Conservation (phyloP, 2,888 invertebrate species). For the Lampropteryx suffumata region DNA sequence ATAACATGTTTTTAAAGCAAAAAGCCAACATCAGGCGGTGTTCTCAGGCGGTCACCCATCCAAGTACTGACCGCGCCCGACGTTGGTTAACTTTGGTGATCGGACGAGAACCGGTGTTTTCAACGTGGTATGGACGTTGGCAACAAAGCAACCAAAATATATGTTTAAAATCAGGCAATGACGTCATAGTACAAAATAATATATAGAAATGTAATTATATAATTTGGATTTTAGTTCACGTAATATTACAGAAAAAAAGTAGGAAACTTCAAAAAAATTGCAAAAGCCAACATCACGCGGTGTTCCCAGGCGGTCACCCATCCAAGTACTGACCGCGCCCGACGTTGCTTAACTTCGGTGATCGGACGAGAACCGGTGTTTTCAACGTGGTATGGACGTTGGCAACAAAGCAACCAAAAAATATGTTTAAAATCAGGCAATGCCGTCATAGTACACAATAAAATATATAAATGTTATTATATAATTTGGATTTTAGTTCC, state of each 20-base stretch:
- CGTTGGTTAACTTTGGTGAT: conserved; percentile 77
- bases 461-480: too few relatives aligned
- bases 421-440: too few relatives aligned
- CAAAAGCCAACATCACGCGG: conserved; percentile 52
- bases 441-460: too few relatives aligned
- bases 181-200: not conserved
- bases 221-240: too few relatives aligned
- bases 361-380: conserved; percentile 74
- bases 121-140: conserved; percentile 52
- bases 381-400: conserved; percentile 63
- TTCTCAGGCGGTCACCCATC: conserved; percentile 76
- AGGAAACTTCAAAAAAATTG: conserved; percentile 33
- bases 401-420: conserved; percentile 31
- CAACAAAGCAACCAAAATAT: conserved; percentile 1
- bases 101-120: conserved; percentile 72
- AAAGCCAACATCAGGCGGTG: conserved; percentile 43
- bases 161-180: not conserved
- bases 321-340: conserved; percentile 79
- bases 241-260: too few relatives aligned
- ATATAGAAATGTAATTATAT: too few relatives aligned
- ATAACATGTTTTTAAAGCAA: too few relatives aligned
- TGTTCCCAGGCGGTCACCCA: conserved; percentile 76
- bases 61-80: conserved; percentile 78
- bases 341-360: conserved; percentile 80
- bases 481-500: too few relatives aligned